phyloP scores from a whole-genome alignment of 2,113 vertebrate species.

The Platichthys stellatus region DNA sequence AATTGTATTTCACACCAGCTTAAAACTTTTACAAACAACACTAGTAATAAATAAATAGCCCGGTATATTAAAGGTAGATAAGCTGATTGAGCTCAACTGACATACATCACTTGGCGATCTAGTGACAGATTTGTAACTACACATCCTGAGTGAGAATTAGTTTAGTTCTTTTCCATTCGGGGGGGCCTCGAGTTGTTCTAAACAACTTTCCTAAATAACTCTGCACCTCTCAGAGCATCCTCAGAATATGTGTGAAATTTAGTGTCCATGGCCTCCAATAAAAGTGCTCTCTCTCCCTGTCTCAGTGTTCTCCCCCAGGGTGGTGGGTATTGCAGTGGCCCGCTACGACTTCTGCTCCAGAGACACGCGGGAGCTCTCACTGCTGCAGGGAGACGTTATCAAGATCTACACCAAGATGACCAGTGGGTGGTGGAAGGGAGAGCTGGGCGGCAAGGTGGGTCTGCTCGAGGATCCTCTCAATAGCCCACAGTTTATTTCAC shows the following conservation, averaged over 20 bases:
- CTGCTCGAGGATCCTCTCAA: not conserved
- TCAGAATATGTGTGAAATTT: not conserved
- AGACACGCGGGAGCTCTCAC: constrained; percentile 90
- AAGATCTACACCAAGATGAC: constrained; percentile 93
- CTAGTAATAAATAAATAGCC: too few species aligned
- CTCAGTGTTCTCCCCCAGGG: constrained; percentile 89
- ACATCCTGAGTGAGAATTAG: not conserved
- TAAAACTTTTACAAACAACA: too few species aligned
- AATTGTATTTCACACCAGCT: too few species aligned
- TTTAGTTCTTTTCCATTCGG: not conserved
- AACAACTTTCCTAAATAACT: not conserved
- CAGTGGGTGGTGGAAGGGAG: constrained; percentile 96
- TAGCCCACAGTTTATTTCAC: not conserved
- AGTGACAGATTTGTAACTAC: too few species aligned
- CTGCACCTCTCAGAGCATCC: not conserved
- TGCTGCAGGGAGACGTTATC: constrained; percentile 90
- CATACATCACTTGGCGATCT: too few species aligned
- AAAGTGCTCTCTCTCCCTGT: constrained; percentile 33
- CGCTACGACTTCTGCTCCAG: constrained; percentile 94
- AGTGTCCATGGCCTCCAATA: not conserved
- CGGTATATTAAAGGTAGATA: too few species aligned
- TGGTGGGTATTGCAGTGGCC: constrained; percentile 90
- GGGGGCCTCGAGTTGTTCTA: not conserved
- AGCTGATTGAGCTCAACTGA: too few species aligned
- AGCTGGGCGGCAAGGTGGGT: constrained; percentile 85